These are phyloP conservation scores for Apus apus DNA, from an alignment of 2,113 vertebrate genomes.

Conservation along the genomic window DNA sequence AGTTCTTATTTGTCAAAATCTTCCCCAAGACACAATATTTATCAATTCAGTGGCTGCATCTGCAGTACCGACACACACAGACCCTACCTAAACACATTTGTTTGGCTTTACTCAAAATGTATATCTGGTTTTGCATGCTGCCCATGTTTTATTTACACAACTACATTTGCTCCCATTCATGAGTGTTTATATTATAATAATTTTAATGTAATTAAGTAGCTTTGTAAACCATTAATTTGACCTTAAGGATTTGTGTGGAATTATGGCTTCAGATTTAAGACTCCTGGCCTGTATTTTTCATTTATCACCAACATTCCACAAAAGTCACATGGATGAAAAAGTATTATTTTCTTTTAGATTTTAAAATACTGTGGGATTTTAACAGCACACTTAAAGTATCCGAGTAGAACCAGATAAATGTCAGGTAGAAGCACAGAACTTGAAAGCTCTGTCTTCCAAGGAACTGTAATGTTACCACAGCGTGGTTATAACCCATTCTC, in stretches of 20 bases:
- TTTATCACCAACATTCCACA: not conserved
- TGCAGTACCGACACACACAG: not conserved
- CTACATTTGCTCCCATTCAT: not conserved
- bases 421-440: not conserved
- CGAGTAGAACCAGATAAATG: not conserved
- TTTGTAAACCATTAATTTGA: slow-evolving; percentile 7
- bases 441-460: not conserved
- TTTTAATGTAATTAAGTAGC: not conserved
- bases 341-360: not conserved
- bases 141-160: not conserved
- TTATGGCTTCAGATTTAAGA: not conserved
- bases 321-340: not conserved
- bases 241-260: not conserved
- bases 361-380: not conserved
- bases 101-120: not conserved
- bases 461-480: not conserved
- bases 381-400: not conserved
- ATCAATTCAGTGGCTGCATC: not conserved
- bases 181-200: not conserved
- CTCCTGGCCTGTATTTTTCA: not conserved
- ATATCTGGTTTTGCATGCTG: not conserved
- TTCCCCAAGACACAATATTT: not conserved
- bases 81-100: not conserved
- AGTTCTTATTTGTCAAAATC: not conserved
- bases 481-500: not conserved